phyloP scores from a whole-genome alignment of 2,888 invertebrate genomes.

The Lissonota sp. region DNA sequence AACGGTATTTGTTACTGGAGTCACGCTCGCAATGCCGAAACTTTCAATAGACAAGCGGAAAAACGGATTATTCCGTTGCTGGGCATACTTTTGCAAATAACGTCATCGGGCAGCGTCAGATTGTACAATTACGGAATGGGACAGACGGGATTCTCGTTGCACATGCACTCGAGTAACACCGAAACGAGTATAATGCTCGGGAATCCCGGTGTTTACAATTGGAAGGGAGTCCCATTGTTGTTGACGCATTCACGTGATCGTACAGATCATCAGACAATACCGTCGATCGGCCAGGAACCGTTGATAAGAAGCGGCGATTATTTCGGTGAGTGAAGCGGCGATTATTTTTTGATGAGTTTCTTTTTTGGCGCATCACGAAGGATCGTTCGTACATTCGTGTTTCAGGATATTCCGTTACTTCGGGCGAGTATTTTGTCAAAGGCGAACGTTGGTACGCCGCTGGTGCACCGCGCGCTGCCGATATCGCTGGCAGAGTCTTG shows the following conservation, averaged over 20 bases:
- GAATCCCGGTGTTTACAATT: conserved; percentile 79
- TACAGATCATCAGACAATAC: conserved; percentile 2
- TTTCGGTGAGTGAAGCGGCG: conserved; percentile 41
- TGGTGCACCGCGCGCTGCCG: conserved; percentile 77
- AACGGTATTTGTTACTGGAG: conserved; percentile 78
- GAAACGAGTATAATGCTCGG: conserved; percentile 74
- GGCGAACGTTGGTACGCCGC: conserved; percentile 73
- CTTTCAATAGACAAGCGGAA: conserved; percentile 61
- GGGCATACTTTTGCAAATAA: conserved; percentile 32
- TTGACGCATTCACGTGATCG: conserved; percentile 13
- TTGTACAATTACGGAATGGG: conserved; percentile 72
- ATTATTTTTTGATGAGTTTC: not conserved
- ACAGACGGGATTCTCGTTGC: conserved; percentile 74
- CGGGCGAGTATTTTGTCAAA: conserved; percentile 73
- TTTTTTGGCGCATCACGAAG: not conserved
- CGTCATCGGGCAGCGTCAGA: conserved; percentile 15
- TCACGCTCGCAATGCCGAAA: not conserved
- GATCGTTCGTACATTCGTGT: not conserved
- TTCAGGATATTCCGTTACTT: conserved; percentile 79
- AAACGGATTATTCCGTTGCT: conserved; percentile 50
- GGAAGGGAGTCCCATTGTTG: conserved; percentile 74
- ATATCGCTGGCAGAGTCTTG: conserved; percentile 74
- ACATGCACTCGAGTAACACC: conserved; percentile 59
- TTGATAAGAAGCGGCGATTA: conserved; percentile 44
- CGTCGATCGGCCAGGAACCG: conserved; percentile 31